Base-by-base conservation (phyloP, 1,140 invertebrate genomes). In the Drosophila azteca region DNA sequence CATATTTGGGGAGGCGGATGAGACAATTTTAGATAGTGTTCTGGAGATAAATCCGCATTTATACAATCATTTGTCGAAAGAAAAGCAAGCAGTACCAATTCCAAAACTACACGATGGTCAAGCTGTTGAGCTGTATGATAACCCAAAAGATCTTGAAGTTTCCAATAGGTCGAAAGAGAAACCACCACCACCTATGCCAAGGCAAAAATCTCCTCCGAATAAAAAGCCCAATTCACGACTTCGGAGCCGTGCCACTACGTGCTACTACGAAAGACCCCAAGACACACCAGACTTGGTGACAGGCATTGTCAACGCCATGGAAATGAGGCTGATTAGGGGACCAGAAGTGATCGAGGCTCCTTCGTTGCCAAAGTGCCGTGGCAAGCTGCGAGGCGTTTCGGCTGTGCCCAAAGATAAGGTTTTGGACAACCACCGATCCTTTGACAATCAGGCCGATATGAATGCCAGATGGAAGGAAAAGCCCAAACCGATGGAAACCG, bases 1-100 rank as follows among this genome's bases (percentile, higher is more conserved):
- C 39, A 88, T 91, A 24, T 91, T 91, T 31, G 90, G 90, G 0
- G 68, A 77, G n/a, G 11, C 88, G 1, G 51, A 91, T 61, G 66
- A 82, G 9, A 49, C 55, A 2, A 54, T 89, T 8, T 48, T 87
- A 1, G 63, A 62, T 26, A 44, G 69, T 4, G 59, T 82, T 0
- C 24, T 75, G 2, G 35, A 65, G 7, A 29, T 87, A 0, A 82
- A 78, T 72, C 82, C 82, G 0, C 88, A 87, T 59, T 31, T 87
- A 1, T 87, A 39, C 29, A 78, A 87, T 20, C 35, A 71, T 2
- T 43, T 77, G 1, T 61, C 60, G 22, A 68, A 22, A 43, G 15
- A 58, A 39, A 24, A 77, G 31, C 24, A 26, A 26, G 17, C 15
- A 65, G n/a, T 4, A 49, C 31, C 13, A 8, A 22, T 41, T 3